phyloP scores from a whole-genome alignment of 2,888 invertebrate species.

The Arge pagana region DNA sequence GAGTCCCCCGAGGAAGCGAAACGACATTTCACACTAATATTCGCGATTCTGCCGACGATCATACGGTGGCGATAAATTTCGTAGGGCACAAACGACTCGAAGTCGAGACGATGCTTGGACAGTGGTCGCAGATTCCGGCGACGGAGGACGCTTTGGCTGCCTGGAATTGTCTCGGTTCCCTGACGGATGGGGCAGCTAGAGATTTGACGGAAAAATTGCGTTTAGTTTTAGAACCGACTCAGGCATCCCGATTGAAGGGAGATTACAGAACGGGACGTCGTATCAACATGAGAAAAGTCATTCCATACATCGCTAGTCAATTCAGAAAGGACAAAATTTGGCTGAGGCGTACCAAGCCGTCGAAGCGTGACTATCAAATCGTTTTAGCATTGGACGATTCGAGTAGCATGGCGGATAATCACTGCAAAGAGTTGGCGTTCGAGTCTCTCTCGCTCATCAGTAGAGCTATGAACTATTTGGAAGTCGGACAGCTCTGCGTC shows the following conservation, averaged over 20 bases:
- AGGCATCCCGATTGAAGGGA: constrained; percentile 88
- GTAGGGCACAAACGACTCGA: constrained; percentile 41
- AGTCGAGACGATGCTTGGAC: constrained; percentile 45
- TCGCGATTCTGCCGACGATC: constrained; percentile 35
- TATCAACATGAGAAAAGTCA: constrained; percentile 97
- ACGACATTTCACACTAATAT: constrained; percentile 77
- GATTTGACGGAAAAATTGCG: constrained; percentile 92
- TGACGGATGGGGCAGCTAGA: constrained; percentile 70
- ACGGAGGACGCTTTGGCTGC: constrained; percentile 60
- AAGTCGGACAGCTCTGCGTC: constrained; percentile 91
- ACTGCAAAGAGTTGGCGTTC: constrained; percentile 89
- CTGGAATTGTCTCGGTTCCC: constrained; percentile 68
- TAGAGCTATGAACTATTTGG: constrained; percentile 86
- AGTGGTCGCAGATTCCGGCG: constrained; percentile 51
- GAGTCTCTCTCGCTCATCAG: constrained; percentile 91
- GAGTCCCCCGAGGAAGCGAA: constrained; percentile 71
- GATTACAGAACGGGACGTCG: constrained; percentile 96
- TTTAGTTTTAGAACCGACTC: constrained; percentile 93
- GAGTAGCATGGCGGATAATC: constrained; percentile 85
- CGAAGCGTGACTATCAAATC: constrained; percentile 94
- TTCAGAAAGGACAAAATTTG: constrained; percentile 99
- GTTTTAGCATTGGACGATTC: constrained; percentile 97
- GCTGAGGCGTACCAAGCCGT: constrained; percentile 93
- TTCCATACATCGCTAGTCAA: constrained; percentile 98
- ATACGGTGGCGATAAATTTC: constrained; percentile 19